Conservation (phyloP, 1,140 invertebrate species). For the Panonychus citri region DNA sequence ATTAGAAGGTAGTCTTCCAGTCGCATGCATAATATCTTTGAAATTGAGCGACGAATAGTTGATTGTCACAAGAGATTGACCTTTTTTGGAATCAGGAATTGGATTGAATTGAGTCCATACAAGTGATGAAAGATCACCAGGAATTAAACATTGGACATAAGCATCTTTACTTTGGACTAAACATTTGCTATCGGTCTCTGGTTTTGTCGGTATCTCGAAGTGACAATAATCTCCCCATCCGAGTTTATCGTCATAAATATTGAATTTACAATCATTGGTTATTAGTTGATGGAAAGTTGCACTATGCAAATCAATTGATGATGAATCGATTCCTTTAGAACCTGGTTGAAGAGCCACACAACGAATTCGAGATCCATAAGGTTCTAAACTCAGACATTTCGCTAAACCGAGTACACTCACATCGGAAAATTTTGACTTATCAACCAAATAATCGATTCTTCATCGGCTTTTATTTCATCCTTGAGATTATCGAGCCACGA, state of each 20-base stretch:
- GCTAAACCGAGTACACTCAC: conserved; percentile 59
- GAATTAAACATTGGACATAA: conserved; percentile 1
- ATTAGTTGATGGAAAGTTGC: conserved; percentile 16
- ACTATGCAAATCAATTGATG: neutral
- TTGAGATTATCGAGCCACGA: neutral
- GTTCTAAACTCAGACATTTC: conserved; percentile 63
- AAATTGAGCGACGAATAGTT: conserved; percentile 25
- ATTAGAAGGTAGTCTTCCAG: conserved; percentile 46
- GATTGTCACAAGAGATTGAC: conserved; percentile 2
- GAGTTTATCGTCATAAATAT: neutral
- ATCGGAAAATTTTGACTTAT: neutral
- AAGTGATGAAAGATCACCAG: conserved; percentile 7
- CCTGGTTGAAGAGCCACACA: conserved; percentile 15
- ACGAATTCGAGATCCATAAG: conserved; percentile 43
- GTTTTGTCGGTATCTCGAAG: neutral
- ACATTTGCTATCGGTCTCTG: neutral
- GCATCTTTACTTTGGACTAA: neutral
- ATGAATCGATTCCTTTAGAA: neutral
- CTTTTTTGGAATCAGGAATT: neutral
- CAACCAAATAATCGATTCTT: neutral
- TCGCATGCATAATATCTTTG: conserved; percentile 26
- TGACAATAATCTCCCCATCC: neutral
- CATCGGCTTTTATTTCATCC: neutral
- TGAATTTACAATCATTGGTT: conserved; percentile 17
- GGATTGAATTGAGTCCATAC: conserved; percentile 25